Percentiles rank a stretch among this genome's conserved stretches.
Conservation (phyloP, 2,888 invertebrate species). For the Heliconius ethilla region DNA sequence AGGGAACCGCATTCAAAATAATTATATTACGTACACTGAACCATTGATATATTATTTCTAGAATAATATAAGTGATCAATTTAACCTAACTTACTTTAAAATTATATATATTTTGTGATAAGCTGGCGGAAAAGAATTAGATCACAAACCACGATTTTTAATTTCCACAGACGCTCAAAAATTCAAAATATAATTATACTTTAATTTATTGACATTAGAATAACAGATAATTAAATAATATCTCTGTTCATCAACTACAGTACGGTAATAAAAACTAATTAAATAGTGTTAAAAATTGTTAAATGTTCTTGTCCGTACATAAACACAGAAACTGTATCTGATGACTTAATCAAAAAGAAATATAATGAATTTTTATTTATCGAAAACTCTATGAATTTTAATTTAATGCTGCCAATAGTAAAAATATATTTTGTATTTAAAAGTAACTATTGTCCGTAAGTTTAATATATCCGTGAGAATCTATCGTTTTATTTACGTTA, state of each 20-base stretch:
- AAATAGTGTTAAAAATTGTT: neutral
- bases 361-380: neutral
- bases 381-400: conserved; percentile 1
- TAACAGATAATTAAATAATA: conserved; percentile 11
- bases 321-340: neutral
- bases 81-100: neutral
- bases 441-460: neutral
- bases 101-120: neutral
- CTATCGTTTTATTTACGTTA: neutral
- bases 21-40: conserved; percentile 1
- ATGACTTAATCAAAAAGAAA: neutral
- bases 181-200: neutral
- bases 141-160: conserved; percentile 13
- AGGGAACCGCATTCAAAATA: conserved; percentile 49
- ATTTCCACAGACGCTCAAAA: conserved; percentile 1
- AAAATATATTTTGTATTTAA: neutral
- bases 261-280: neutral
- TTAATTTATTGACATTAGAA: neutral
- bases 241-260: neutral
- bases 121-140: neutral
- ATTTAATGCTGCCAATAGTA: conserved; percentile 21
- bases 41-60: conserved; percentile 6
- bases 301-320: neutral
- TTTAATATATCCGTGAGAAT: neutral
- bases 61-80: neutral